These are phyloP conservation scores for Acromyrmex charruanus DNA, from an alignment of 1,140 invertebrate genomes.

Conservation along the genomic window DNA sequence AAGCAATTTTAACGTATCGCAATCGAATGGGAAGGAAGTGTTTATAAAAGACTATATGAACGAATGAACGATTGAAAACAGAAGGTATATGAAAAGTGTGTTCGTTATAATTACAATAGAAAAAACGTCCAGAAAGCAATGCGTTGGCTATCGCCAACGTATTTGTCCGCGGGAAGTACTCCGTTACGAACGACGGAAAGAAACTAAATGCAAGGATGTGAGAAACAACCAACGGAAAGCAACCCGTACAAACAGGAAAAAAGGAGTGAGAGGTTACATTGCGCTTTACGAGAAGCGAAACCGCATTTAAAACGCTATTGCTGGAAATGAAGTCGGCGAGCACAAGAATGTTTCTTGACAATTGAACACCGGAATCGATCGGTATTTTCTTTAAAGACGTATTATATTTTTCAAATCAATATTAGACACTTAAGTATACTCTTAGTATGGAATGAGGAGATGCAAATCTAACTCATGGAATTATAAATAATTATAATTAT, in stretches of 20 bases:
- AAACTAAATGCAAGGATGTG: constrained; percentile 35
- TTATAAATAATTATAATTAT: constrained; percentile 30
- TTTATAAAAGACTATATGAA: constrained; percentile 32
- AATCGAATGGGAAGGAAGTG: neutral
- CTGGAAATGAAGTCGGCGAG: neutral
- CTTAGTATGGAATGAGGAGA: neutral
- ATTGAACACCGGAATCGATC: neutral
- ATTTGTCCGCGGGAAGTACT: constrained; percentile 22
- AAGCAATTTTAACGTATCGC: constrained; percentile 59
- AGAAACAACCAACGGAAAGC: constrained; percentile 2
- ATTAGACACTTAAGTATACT: neutral
- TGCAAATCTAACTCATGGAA: neutral
- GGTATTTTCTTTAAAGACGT: constrained; percentile 3
- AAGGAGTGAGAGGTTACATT: constrained; percentile 5
- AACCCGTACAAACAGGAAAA: constrained; percentile 4
- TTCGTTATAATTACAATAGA: constrained; percentile 20
- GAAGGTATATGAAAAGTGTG: neutral
- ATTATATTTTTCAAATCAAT: neutral
- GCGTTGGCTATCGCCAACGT: neutral
- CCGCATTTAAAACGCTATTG: constrained; percentile 14
- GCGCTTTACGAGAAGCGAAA: constrained; percentile 17
- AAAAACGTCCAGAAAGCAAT: neutral
- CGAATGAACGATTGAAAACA: neutral
- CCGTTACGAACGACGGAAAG: constrained; percentile 23
- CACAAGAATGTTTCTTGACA: neutral